A percentile compares a stretch with the other conserved stretches of the same genome.
Conservation (phyloP, 2,113 vertebrate species). For the Macrotus californicus region DNA sequence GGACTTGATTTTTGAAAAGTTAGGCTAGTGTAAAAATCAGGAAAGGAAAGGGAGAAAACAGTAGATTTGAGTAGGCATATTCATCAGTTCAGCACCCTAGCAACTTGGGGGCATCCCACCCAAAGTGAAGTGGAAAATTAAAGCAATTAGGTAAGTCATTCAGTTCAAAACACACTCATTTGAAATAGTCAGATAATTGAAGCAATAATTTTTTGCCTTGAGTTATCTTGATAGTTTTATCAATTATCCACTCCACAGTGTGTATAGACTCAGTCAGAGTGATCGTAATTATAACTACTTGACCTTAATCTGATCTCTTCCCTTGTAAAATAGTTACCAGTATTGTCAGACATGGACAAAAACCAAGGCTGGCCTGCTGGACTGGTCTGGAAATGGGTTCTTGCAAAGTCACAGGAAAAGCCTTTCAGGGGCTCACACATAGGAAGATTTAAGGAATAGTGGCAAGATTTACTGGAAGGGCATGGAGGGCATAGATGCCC, state of each 20-base stretch:
- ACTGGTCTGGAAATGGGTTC: background rate
- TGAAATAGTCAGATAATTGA: slow-evolving; percentile 62
- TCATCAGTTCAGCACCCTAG: slow-evolving; percentile 11
- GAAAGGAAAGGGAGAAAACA: background rate
- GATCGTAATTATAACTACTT: slow-evolving; percentile 52
- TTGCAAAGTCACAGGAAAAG: background rate
- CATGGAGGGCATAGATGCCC: background rate
- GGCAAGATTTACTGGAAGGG: background rate
- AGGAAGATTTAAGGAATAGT: background rate
- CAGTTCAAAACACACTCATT: slow-evolving; percentile 34
- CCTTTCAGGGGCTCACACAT: background rate
- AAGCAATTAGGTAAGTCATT: slow-evolving; percentile 54
- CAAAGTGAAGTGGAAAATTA: slow-evolving; percentile 54
- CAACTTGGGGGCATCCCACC: background rate
- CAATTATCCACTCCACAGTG: slow-evolving; percentile 51
- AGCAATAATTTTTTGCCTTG: slow-evolving; percentile 32
- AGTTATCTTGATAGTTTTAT: slow-evolving; percentile 52
- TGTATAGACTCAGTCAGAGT: slow-evolving; percentile 19
- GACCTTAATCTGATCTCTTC: slow-evolving; percentile 34
- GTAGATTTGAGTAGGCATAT: background rate
- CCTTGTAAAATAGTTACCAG: slow-evolving; percentile 22
- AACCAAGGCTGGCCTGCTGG: background rate
- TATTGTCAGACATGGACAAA: background rate
- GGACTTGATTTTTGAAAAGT: background rate
- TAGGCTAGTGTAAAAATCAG: background rate